These are phyloP conservation scores for Solenodon paradoxus DNA, from an alignment of 2,113 vertebrate species.

Conservation along the genomic window DNA sequence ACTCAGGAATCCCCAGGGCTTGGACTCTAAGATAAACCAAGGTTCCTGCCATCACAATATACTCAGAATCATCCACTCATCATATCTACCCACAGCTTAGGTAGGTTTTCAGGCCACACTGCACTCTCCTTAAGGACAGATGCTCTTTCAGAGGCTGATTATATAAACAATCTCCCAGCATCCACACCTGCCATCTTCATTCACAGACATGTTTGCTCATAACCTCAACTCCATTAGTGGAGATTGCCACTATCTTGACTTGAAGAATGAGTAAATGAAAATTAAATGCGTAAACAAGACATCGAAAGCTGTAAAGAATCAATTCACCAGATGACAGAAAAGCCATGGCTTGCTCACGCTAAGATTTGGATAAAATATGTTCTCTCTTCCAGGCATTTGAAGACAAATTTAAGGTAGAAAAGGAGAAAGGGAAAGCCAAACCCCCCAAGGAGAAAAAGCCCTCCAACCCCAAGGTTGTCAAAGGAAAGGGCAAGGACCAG, in stretches of 20 bases:
- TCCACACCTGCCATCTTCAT: neutral
- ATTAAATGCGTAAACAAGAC: neutral
- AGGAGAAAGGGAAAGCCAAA: slow-evolving; percentile 74
- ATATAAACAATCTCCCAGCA: neutral
- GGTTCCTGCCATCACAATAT: neutral
- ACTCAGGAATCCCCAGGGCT: neutral
- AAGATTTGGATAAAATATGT: neutral
- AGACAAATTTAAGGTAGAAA: slow-evolving; percentile 67
- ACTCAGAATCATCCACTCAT: neutral
- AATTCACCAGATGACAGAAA: neutral
- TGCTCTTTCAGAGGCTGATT: neutral
- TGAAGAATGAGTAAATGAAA: neutral
- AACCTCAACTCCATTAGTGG: neutral
- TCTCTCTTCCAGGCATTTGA: slow-evolving; percentile 77
- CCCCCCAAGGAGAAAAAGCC: slow-evolving; percentile 78
- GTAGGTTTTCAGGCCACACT: neutral
- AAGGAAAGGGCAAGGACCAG: slow-evolving; percentile 81
- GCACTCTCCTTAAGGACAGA: neutral
- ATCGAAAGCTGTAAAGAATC: neutral
- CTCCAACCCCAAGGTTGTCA: slow-evolving; percentile 61
- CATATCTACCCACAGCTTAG: neutral
- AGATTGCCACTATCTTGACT: neutral
- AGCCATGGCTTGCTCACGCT: neutral
- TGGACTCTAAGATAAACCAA: neutral
- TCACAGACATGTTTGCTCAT: neutral